Evolutionary conservation across 1,140 invertebrate genomes (phyloP).

Genomic region (Pentalonia nigronervosa): DNA sequence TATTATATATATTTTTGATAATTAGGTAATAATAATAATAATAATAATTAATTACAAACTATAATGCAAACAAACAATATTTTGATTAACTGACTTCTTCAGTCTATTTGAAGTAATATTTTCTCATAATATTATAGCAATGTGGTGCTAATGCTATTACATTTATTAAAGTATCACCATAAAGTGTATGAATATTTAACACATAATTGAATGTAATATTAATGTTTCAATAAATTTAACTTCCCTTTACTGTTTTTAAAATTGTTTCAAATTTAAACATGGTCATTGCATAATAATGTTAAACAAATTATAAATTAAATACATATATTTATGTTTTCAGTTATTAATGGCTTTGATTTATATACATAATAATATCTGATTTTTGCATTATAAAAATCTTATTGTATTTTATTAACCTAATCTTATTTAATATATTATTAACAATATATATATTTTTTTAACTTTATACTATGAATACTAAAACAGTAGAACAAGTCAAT

Average conservation of each 20-base stretch:
- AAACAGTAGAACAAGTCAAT: background rate
- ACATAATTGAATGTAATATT: background rate
- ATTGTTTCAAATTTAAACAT: background rate
- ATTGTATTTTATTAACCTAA: background rate
- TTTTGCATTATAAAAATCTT: background rate
- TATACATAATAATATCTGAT: background rate
- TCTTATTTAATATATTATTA: background rate
- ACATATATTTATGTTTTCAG: background rate
- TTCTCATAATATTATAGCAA: background rate
- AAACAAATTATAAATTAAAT: background rate
- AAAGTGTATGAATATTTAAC: background rate
- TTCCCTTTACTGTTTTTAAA: background rate
- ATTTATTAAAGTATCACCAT: background rate
- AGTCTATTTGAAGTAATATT: background rate
- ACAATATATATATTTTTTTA: background rate
- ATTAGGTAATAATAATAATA: too few relatives aligned
- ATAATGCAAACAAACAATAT: background rate
- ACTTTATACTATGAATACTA: background rate
- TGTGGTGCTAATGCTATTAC: background rate
- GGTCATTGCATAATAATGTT: background rate
- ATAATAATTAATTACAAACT: background rate
- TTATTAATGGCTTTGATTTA: slow-evolving; percentile 9
- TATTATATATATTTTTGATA: too few relatives aligned
- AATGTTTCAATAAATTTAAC: background rate
- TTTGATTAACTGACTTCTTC: background rate